Percentiles rank a stretch among this genome's conserved stretches.
Evolutionary conservation across 1,140 invertebrate genomes (phyloP).

Genomic region (Palaemon carinicauda): DNA sequence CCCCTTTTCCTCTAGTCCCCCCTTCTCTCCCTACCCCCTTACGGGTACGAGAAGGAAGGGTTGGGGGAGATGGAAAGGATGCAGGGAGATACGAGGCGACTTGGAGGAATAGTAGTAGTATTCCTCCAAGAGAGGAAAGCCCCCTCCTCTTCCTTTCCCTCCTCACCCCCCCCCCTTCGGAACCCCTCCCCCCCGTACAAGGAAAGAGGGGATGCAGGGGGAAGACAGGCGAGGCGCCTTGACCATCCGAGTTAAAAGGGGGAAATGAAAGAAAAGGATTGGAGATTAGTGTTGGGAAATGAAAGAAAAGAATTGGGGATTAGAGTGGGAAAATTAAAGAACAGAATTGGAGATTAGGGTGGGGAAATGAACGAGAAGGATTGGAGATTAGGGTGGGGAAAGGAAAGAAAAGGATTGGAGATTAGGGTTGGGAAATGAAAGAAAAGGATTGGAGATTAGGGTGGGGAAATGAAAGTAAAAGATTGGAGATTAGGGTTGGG

Average conservation of each 20-base stretch:
- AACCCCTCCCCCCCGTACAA: too few species aligned
- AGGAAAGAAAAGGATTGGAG: neutral
- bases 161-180: too few species aligned
- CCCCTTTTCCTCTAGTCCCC: neutral
- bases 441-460: too few species aligned
- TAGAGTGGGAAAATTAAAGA: neutral
- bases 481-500: too few species aligned
- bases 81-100: too few species aligned
- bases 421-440: too few species aligned
- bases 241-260: too few species aligned
- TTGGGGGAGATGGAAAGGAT: neutral
- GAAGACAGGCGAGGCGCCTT: neutral
- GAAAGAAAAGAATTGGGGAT: neutral
- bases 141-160: too few species aligned
- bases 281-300: neutral
- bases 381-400: neutral
- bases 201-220: too few species aligned
- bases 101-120: too few species aligned
- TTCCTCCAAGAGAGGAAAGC: too few species aligned
- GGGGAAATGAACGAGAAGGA: neutral
- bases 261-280: neutral
- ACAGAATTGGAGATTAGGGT: neutral
- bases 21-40: neutral
- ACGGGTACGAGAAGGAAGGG: neutral
- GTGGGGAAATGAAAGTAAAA: too few species aligned